Base-by-base conservation (phyloP, 2,888 invertebrate genomes). In the Drosophila barbarae region DNA sequence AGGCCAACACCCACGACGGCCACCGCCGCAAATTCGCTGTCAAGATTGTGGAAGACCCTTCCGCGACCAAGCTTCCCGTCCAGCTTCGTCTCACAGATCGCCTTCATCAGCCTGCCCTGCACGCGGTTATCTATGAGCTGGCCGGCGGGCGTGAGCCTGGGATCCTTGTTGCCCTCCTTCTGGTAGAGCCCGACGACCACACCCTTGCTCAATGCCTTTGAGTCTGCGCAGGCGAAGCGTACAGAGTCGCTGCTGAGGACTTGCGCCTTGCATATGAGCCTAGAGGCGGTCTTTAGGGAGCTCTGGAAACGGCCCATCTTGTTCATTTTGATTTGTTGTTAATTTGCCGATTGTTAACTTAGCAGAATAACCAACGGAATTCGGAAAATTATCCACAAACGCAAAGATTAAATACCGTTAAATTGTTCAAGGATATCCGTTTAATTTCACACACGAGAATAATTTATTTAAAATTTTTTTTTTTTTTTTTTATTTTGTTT, bases 1-100 rank as follows among this genome's bases (percentile, higher is more conserved):
- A 91, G 91, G 1, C 94, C 95, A 3, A 95, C 88, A 23, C 93
- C 93, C 66, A 94, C 93, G 2, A 95, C 91, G 5, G 93, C 93
- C 0, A 95, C 90, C 8, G 91, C 89, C 76, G 90, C 90, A 74
- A 90, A 92, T 46, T 92, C 92, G 1, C 88, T 78, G 69, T 92
- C 92, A 28, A 93, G 85, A 69, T 92, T 92, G 84, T 92, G 92
- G 74, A 93, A 93, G 3, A 92, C 87, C 71, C 77, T 87, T 4
- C 88, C 88, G 9, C 73, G 76, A 4, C 88, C 88, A 7, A 89
- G 67, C 1, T 61, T 53, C 0, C 89, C 90, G 3, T 69, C 74
- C 5, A 89, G 59, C 10, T 71, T 73, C 0, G 77, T 91, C 90
- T 90, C 88, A 64, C 90, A 85, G 52, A 91, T 88, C 47, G 89